phyloP scores from a whole-genome alignment of 1,140 invertebrate species.

The Radopholus similis region DNA sequence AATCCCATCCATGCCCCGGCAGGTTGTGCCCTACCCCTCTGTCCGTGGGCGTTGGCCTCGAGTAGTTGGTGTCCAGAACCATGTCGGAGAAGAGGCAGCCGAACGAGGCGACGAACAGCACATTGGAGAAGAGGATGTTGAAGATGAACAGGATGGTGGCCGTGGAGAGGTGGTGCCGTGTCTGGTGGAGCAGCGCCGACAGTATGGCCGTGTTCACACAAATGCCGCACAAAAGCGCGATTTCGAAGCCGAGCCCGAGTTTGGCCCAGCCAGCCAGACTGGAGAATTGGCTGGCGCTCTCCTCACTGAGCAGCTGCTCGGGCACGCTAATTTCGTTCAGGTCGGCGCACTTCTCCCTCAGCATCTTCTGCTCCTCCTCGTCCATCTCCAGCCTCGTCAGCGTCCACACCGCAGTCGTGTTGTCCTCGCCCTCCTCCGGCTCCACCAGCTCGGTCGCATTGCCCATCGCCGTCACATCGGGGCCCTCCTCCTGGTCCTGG shows the following conservation, averaged over 20 bases:
- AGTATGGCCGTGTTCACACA: constrained; percentile 44
- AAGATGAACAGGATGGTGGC: constrained; percentile 59
- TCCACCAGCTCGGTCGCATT: not conserved
- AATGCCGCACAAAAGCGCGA: constrained; percentile 40
- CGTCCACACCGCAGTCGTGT: not conserved
- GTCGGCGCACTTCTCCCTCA: not conserved
- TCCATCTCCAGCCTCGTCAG: not conserved
- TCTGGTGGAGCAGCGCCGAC: constrained; percentile 46
- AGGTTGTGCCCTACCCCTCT: no score
- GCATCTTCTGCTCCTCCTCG: not conserved
- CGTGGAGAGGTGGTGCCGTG: constrained; percentile 50
- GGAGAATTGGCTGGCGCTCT: constrained; percentile 19
- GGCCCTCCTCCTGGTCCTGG: constrained; percentile 21
- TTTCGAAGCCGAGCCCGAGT: constrained; percentile 43
- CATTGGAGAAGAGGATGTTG: constrained; percentile 59
- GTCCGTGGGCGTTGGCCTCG: no score
- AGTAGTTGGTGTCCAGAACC: constrained; percentile 33
- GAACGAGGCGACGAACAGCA: constrained; percentile 56
- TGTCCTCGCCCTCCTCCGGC: constrained; percentile 1
- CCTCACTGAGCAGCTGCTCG: not conserved
- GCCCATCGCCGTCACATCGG: not conserved
- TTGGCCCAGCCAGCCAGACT: constrained; percentile 25
- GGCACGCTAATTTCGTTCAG: not conserved
- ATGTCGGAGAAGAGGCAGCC: constrained; percentile 53
- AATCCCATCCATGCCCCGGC: not conserved